A percentile compares a stretch with the other conserved stretches of the same genome.
These are phyloP conservation scores for Oreochromis spilurus DNA, from an alignment of 2,113 vertebrate genomes.

Conservation along the genomic window DNA sequence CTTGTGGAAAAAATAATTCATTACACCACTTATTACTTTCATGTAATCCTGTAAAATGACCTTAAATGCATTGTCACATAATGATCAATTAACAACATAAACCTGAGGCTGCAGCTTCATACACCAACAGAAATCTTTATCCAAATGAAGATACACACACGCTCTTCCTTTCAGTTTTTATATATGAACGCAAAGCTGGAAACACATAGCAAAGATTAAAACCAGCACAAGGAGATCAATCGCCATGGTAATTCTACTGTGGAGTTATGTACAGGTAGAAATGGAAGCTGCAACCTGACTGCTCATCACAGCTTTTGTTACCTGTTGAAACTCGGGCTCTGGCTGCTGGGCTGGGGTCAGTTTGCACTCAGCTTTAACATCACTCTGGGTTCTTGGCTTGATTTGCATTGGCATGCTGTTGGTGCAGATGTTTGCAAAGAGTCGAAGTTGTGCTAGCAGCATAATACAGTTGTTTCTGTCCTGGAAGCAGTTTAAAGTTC, in stretches of 20 bases:
- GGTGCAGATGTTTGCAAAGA: not conserved
- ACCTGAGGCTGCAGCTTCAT: not conserved
- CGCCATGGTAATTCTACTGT: not conserved
- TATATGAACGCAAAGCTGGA: not conserved
- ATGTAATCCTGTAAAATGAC: not conserved
- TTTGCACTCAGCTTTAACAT: not conserved
- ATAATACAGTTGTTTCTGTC: not conserved
- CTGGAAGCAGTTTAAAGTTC: not conserved
- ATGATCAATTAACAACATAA: not conserved
- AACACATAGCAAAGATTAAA: not conserved
- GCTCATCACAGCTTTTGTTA: not conserved
- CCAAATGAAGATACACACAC: not conserved
- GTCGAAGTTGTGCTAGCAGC: not conserved
- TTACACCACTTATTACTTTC: not conserved
- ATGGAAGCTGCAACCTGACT: not conserved
- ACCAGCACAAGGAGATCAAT: not conserved
- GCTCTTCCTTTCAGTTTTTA: not conserved
- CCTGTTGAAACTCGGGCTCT: not conserved
- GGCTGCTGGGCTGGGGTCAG: not conserved
- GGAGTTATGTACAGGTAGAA: not conserved
- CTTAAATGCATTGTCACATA: not conserved
- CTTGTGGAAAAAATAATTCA: not conserved
- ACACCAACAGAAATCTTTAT: not conserved
- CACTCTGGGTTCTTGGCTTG: not conserved
- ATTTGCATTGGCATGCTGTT: not conserved